Percentiles rank a stretch among this genome's conserved stretches.
These are phyloP conservation scores for Ochlodes sylvanus DNA, from an alignment of 2,888 invertebrate genomes.

Conservation along the genomic window DNA sequence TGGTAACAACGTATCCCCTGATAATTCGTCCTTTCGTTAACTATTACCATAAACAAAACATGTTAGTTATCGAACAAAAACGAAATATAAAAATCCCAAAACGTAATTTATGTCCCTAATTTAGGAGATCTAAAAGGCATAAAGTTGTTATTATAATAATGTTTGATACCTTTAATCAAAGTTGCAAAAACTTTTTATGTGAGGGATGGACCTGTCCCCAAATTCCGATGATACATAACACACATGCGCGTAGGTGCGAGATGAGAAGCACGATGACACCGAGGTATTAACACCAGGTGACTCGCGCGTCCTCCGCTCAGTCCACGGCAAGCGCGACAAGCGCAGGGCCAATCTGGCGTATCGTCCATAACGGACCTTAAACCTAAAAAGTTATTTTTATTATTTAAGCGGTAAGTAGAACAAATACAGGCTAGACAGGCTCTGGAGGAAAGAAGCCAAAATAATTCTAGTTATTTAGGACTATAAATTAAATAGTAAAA, in stretches of 20 bases:
- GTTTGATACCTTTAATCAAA: conserved; percentile 7
- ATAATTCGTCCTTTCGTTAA: no score
- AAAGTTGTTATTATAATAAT: conserved; percentile 3
- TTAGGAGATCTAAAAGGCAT: conserved; percentile 14
- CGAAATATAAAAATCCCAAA: background rate
- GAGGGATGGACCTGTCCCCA: conserved; percentile 51
- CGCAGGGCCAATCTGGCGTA: conserved; percentile 52
- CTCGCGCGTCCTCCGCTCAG: conserved; percentile 70
- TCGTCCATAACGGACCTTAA: conserved; percentile 14
- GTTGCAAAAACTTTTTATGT: conserved; percentile 22
- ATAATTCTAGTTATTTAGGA: background rate
- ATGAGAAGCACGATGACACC: conserved; percentile 69
- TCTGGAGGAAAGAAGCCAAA: background rate
- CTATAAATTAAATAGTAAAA: background rate
- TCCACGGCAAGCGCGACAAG: conserved; percentile 65
- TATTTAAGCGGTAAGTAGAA: conserved; percentile 17
- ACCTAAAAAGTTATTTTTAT: background rate
- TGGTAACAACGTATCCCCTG: no score
- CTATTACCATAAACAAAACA: no score
- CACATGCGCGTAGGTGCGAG: conserved; percentile 65
- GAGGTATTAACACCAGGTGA: conserved; percentile 78
- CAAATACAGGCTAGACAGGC: background rate
- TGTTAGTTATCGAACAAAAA: background rate
- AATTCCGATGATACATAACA: conserved; percentile 57
- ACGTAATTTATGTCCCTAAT: conserved; percentile 2